Evolutionary conservation across 2,797 vertebrate genomes (phyloP).

Genomic region (Psittacula derbiana): DNA sequence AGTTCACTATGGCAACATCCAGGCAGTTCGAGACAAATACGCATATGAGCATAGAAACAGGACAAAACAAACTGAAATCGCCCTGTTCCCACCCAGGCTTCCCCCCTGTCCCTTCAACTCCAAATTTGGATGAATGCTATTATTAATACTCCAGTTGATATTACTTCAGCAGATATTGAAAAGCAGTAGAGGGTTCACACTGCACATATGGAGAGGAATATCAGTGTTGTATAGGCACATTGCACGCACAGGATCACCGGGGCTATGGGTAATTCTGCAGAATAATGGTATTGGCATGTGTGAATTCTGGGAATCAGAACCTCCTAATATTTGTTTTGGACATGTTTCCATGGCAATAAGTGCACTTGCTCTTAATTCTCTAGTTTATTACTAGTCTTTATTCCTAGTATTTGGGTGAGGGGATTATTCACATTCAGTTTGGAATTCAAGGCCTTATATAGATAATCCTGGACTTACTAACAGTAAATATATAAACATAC

Average conservation of each 20-base stretch:
- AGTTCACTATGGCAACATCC: conserved; percentile 54
- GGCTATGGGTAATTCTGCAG: background rate
- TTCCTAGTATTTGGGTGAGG: background rate
- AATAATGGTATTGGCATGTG: conserved; percentile 10
- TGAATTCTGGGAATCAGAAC: conserved; percentile 42
- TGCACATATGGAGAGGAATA: background rate
- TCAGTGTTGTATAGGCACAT: fast-evolving
- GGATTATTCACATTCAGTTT: background rate
- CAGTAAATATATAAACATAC: background rate
- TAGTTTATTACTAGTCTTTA: background rate
- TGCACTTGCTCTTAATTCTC: background rate
- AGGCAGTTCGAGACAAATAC: conserved; percentile 28
- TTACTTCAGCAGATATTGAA: conserved; percentile 4
- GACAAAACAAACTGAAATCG: conserved; percentile 53
- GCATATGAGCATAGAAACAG: conserved; percentile 47
- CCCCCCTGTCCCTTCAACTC: background rate
- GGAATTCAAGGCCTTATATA: background rate
- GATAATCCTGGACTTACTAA: background rate
- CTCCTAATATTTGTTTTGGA: conserved; percentile 12
- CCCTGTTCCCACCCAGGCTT: conserved; percentile 17
- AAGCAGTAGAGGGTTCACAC: background rate
- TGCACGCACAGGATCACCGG: background rate
- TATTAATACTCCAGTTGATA: background rate
- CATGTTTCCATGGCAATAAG: conserved; percentile 3
- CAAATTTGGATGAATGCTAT: background rate